Evolutionary conservation across 64 coral and sea anemone species (phyloP).

Genomic region (Cladopsammia gracilis): DNA sequence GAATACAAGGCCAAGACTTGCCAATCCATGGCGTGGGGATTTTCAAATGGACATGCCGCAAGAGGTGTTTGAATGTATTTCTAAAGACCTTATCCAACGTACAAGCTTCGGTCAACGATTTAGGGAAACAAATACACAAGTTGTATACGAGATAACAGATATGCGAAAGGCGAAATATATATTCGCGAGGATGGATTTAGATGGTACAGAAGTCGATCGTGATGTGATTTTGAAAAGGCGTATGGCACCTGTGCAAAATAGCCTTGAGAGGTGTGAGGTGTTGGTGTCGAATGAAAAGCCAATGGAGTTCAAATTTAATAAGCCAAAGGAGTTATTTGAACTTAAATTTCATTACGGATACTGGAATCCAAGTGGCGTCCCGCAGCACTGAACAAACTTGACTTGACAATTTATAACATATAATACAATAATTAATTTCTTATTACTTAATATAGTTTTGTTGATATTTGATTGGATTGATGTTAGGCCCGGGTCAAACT

Average conservation of each 20-base stretch:
- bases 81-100: slow-evolving; percentile 36
- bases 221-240: slow-evolving; percentile 19
- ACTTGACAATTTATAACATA: not conserved
- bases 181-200: slow-evolving; percentile 63
- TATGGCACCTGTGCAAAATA: not conserved
- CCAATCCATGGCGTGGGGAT: slow-evolving; percentile 66
- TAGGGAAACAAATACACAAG: slow-evolving; percentile 44
- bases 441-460: slow-evolving; percentile 11
- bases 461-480: slow-evolving; percentile 17
- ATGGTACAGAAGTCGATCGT: slow-evolving; percentile 44
- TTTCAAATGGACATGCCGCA: slow-evolving; percentile 41
- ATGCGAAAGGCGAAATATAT: slow-evolving; percentile 66
- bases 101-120: slow-evolving; percentile 44
- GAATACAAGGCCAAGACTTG: slow-evolving; percentile 52
- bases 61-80: slow-evolving; percentile 37
- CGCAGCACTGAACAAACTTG: slow-evolving; percentile 44
- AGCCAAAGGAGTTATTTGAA: slow-evolving; percentile 31
- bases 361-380: slow-evolving; percentile 45
- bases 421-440: slow-evolving; percentile 12
- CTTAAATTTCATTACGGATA: slow-evolving; percentile 67
- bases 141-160: slow-evolving; percentile 17
- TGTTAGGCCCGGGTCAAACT: slow-evolving; percentile 24
- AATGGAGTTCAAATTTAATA: slow-evolving; percentile 43
- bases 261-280: slow-evolving; percentile 48
- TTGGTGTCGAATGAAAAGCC: slow-evolving; percentile 49